Evolutionary conservation across 2,888 invertebrate genomes (phyloP), one percentile per base, ranked within the genome.

Genomic region (Drosophila kokeensis): DNA sequence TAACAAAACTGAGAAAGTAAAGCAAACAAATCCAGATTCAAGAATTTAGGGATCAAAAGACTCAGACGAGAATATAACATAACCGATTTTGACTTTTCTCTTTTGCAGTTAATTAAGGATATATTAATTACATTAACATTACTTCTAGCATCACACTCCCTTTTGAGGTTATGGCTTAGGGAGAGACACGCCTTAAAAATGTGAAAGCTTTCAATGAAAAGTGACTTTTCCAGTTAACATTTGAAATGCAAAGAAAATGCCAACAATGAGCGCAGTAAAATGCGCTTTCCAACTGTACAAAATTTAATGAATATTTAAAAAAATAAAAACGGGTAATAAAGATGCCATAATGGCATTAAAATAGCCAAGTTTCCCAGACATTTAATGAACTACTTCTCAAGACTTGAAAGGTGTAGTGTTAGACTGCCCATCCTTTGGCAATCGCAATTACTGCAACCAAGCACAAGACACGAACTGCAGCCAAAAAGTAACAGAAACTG

Each of bases 401-500:
- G 67, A 65, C 62, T 53, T 60, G 65, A 71, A 65, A 75, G 79
- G 67, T 53, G 65, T 68, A 58, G 38, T 61, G 38, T 61, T 50
- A 27, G 29, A 58, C 42, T 61, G 78, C 54, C 66, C 78, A 77
- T 78, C 77, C 70, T 70, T 62, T 62, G 54, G 70, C 49, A 70
- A 68, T 70, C 48, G 53, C 6, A 15, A 36, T 58, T 67, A 34
- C 32, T 53, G 40, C 61, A 57, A 58, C 34, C 57, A 49, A 58
- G 49, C 38, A 52, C 32, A 61, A 61, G 52, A 38, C 67, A 52
- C 50, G 32, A 59, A 67, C 29, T 55, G 48, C 36, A 24, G 38
- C 36, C 36, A 65, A 79, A 81, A 79, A 76, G 72, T 74, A 79
- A 73, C 59, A 73, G 72, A 73, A 73, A 76, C 61, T 70, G 74